Evolutionary conservation across 2,888 invertebrate genomes (phyloP).

Genomic region (Anthophora plumipes): DNA sequence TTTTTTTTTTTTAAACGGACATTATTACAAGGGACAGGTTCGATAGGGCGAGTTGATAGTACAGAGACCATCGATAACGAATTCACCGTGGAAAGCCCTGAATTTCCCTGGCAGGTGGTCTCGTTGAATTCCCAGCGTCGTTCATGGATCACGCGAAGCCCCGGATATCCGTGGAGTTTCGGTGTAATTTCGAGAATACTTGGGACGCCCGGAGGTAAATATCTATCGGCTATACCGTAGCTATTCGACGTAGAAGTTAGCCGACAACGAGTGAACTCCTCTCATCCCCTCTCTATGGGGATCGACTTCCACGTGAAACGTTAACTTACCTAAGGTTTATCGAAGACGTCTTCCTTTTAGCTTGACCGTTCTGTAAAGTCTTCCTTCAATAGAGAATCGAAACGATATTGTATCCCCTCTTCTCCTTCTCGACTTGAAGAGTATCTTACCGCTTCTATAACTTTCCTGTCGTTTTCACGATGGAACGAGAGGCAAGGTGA

Average conservation of each 20-base stretch:
- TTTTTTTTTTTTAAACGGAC: neutral
- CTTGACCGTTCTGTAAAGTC: slow-evolving; percentile 18
- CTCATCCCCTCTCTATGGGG: no score
- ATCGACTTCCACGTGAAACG: slow-evolving; percentile 22
- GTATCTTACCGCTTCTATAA: slow-evolving; percentile 13
- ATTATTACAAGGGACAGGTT: neutral
- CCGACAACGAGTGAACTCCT: slow-evolving; percentile 48
- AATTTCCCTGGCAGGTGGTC: slow-evolving; percentile 20
- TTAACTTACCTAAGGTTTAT: slow-evolving; percentile 50
- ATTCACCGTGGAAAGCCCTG: slow-evolving; percentile 25
- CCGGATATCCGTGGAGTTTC: slow-evolving; percentile 37
- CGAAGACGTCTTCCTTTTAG: slow-evolving; percentile 27
- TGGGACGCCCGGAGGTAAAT: slow-evolving; percentile 53
- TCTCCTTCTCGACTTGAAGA: no score
- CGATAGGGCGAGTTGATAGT: neutral
- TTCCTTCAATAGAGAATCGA: neutral
- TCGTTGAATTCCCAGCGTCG: slow-evolving; percentile 48
- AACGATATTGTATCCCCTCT: slow-evolving; percentile 1
- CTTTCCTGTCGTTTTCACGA: neutral
- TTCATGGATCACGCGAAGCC: slow-evolving; percentile 46
- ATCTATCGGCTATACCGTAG: slow-evolving; percentile 53
- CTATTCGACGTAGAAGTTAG: slow-evolving; percentile 43
- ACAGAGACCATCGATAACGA: slow-evolving; percentile 11
- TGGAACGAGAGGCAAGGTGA: neutral
- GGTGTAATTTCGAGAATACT: slow-evolving; percentile 56